phyloP scores from a whole-genome alignment of 2,797 vertebrate species.

The Ambastaia sidthimunki region DNA sequence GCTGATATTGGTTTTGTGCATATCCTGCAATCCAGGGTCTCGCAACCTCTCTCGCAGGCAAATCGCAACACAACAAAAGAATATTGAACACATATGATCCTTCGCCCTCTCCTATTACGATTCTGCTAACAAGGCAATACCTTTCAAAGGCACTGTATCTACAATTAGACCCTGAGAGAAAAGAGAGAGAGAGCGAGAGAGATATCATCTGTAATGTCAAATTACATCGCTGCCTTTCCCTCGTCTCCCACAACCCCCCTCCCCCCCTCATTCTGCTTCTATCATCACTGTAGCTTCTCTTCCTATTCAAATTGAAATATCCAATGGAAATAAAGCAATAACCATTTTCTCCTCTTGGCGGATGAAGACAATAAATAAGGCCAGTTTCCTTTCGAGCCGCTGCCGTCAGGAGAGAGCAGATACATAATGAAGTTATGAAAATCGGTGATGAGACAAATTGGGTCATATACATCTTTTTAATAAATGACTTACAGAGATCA shows the following conservation, averaged over 20 bases:
- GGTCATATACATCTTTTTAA: slow-evolving; percentile 67
- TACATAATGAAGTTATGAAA: slow-evolving; percentile 68
- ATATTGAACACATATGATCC: slow-evolving; percentile 80
- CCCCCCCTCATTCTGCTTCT: slow-evolving; percentile 10
- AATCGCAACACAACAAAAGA: slow-evolving; percentile 66
- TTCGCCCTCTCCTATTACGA: slow-evolving; percentile 77
- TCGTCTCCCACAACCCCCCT: neutral
- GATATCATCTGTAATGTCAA: slow-evolving; percentile 66
- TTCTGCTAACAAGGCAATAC: slow-evolving; percentile 82
- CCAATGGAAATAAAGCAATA: slow-evolving; percentile 64
- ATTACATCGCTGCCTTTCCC: slow-evolving; percentile 51
- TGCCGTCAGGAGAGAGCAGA: slow-evolving; percentile 58
- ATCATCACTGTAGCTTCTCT: slow-evolving; percentile 41
- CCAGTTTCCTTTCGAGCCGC: slow-evolving; percentile 50
- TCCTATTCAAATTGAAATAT: slow-evolving; percentile 63
- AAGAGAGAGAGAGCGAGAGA: slow-evolving; percentile 36
- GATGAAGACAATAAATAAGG: slow-evolving; percentile 67
- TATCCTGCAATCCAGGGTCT: slow-evolving; percentile 60
- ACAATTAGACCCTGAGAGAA: slow-evolving; percentile 64
- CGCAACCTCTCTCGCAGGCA: slow-evolving; percentile 73
- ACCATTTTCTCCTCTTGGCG: slow-evolving; percentile 50
- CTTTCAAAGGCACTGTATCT: slow-evolving; percentile 71
- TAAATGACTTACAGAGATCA: slow-evolving; percentile 64
- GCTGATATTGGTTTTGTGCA: slow-evolving; percentile 67
- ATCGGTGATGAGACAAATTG: slow-evolving; percentile 66